Percentiles rank a stretch among this genome's conserved stretches.
phyloP scores from a whole-genome alignment of 1,140 invertebrate species.

The Nasonia vitripennis region DNA sequence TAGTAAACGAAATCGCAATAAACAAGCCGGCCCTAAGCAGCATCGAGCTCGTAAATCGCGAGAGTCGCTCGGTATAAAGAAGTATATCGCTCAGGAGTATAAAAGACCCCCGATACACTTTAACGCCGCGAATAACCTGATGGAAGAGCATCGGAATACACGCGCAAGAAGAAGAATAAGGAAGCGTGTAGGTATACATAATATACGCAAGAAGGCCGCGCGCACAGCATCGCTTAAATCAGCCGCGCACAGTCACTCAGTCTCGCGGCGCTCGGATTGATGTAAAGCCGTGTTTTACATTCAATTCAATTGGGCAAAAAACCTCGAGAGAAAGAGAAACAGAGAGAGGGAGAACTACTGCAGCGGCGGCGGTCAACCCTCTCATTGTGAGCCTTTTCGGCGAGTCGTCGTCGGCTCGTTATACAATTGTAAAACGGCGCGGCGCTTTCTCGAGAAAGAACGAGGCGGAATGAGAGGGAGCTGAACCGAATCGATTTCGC shows the following conservation, averaged over 20 bases:
- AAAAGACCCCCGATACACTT: slow-evolving; percentile 45
- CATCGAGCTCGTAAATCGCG: too few species aligned
- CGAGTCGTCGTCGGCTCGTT: slow-evolving; percentile 31
- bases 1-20: too few species aligned
- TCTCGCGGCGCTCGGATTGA: slow-evolving; percentile 73
- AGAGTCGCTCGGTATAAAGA: too few species aligned
- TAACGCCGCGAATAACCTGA: slow-evolving; percentile 44
- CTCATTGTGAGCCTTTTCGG: slow-evolving; percentile 2
- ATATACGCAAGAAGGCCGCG: neutral
- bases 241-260: slow-evolving; percentile 69
- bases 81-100: too few species aligned
- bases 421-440: slow-evolving; percentile 38
- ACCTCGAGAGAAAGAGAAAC: neutral
- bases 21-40: too few species aligned
- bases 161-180: neutral
- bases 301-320: slow-evolving; percentile 54
- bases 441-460: neutral
- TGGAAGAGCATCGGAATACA: neutral
- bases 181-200: neutral
- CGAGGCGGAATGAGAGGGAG: neutral
- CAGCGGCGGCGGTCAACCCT: neutral
- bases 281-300: slow-evolving; percentile 75
- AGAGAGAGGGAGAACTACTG: slow-evolving; percentile 5
- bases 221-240: slow-evolving; percentile 67
- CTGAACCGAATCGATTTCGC: slow-evolving; percentile 19